phyloP scores from a whole-genome alignment of 2,888 invertebrate genomes.

The Pristionchus mayeri region DNA sequence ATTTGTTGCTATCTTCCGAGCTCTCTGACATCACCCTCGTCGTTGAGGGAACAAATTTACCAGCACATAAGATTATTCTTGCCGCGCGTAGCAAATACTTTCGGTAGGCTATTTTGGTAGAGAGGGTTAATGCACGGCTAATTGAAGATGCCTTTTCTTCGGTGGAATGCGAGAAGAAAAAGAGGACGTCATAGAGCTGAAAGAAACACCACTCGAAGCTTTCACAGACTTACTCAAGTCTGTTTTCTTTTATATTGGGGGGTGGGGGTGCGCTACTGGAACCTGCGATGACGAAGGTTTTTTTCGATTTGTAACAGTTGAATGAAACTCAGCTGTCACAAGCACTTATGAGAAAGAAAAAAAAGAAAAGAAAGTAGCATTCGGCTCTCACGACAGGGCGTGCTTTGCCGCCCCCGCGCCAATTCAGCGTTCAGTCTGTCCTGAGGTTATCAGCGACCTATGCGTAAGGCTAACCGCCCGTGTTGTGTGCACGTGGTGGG shows the following conservation, averaged over 20 bases:
- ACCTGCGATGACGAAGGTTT: too few relatives aligned
- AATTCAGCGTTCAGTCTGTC: too few relatives aligned
- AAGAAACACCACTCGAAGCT: conserved; percentile 64
- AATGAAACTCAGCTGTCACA: too few relatives aligned
- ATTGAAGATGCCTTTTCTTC: conserved; percentile 81
- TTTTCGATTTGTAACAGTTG: too few relatives aligned
- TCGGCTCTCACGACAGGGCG: too few relatives aligned
- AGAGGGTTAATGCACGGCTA: conserved; percentile 21
- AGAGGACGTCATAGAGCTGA: conserved; percentile 81
- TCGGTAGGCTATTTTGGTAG: conserved; percentile 80
- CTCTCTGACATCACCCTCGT: conserved; percentile 80
- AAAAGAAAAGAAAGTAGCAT: too few relatives aligned
- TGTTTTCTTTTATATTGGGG: background rate
- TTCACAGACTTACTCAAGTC: conserved; percentile 57
- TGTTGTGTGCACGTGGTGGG: too few relatives aligned
- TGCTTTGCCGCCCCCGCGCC: too few relatives aligned
- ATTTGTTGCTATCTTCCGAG: conserved; percentile 1
- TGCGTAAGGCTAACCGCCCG: too few relatives aligned
- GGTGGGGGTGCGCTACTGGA: too few relatives aligned
- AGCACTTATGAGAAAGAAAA: too few relatives aligned
- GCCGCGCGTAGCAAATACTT: conserved; percentile 97
- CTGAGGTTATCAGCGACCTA: too few relatives aligned
- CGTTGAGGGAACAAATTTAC: conserved; percentile 85
- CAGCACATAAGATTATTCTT: conserved; percentile 88
- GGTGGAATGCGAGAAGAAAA: conserved; percentile 83